Evolutionary conservation across 2,113 vertebrate genomes (phyloP).

Genomic region (Chionodraco myersi): DNA sequence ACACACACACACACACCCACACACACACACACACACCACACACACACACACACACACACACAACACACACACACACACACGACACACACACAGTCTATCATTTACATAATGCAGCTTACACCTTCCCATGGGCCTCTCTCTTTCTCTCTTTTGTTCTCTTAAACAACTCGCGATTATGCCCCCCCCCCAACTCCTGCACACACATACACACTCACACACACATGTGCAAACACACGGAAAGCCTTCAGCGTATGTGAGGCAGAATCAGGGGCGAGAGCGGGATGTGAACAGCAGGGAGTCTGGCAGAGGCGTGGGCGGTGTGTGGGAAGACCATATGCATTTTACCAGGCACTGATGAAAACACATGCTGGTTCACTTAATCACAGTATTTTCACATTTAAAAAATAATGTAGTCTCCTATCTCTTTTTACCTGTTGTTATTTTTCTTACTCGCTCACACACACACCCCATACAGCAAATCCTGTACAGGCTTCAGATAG

Average conservation of each 20-base stretch:
- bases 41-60: neutral
- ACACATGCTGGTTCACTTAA: slow-evolving; percentile 43
- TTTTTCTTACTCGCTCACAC: slow-evolving; percentile 15
- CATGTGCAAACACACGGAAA: slow-evolving; percentile 26
- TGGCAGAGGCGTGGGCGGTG: slow-evolving; percentile 72
- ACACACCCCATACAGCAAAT: slow-evolving; percentile 36
- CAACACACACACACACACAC: neutral
- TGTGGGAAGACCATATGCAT: slow-evolving; percentile 78
- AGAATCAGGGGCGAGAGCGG: slow-evolving; percentile 59
- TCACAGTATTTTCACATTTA: slow-evolving; percentile 49
- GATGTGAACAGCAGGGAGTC: slow-evolving; percentile 74
- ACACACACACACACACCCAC: slow-evolving; percentile 18
- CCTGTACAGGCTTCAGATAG: slow-evolving; percentile 53
- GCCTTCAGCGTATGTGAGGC: slow-evolving; percentile 45
- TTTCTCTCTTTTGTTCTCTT: slow-evolving; percentile 52
- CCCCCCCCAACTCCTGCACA: no score
- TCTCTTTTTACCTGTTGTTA: slow-evolving; percentile 11
- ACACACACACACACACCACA: no score
- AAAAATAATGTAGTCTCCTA: slow-evolving; percentile 1
- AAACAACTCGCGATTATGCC: slow-evolving; percentile 24
- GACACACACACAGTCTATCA: neutral
- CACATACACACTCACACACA: neutral
- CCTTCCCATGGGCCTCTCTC: slow-evolving; percentile 14
- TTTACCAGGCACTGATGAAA: slow-evolving; percentile 67
- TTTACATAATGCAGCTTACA: slow-evolving; percentile 63